Evolutionary conservation across 2,113 vertebrate species (phyloP).

Genomic region (Mugil cephalus): DNA sequence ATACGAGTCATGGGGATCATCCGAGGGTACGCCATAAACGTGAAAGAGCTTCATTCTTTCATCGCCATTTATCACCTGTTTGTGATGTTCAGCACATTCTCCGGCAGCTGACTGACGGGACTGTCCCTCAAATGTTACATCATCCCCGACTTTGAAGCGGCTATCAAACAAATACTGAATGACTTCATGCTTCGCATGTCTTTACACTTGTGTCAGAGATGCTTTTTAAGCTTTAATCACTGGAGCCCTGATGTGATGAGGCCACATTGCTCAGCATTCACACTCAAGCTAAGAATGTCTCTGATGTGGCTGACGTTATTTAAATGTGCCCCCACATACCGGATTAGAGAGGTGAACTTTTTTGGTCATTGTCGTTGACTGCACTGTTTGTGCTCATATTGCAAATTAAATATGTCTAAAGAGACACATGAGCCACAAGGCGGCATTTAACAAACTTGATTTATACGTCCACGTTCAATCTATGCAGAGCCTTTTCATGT

Average conservation of each 20-base stretch:
- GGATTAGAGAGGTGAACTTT: not conserved
- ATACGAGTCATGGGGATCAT: no score
- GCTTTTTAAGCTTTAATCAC: constrained; percentile 30
- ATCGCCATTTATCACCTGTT: constrained; percentile 2
- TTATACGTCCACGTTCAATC: no score
- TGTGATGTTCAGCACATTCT: constrained; percentile 19
- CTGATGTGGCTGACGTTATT: constrained; percentile 55
- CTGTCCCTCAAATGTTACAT: constrained; percentile 2
- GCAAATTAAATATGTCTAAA: no score
- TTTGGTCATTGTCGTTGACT: not conserved
- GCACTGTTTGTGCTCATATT: not conserved
- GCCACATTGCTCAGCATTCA: constrained; percentile 32
- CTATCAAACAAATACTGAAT: constrained; percentile 16
- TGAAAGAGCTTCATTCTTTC: not conserved
- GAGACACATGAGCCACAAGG: no score
- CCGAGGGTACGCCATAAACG: no score
- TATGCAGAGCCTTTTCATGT: no score
- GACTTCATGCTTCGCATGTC: constrained; percentile 28
- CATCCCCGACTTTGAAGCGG: not conserved
- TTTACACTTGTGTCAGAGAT: constrained; percentile 46
- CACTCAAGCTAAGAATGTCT: constrained; percentile 45
- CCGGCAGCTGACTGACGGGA: not conserved
- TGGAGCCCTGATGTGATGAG: constrained; percentile 25
- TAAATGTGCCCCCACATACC: constrained; percentile 5
- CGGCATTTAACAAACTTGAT: no score